Conservation (phyloP, 2,888 invertebrate species). For the Epinotia ramella region DNA sequence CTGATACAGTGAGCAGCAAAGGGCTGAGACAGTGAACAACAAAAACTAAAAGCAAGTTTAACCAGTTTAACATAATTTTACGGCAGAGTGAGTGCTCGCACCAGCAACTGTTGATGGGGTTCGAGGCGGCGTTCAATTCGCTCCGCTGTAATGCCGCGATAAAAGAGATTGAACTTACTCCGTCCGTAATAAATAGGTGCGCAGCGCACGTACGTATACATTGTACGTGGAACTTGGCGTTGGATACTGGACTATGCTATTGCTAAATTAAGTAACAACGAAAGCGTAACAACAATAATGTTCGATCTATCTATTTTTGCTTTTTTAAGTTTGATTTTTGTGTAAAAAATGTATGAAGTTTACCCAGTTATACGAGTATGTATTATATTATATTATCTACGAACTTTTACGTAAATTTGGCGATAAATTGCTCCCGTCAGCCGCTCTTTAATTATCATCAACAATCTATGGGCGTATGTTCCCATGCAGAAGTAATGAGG, state of each 20-base stretch:
- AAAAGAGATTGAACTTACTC: slow-evolving; percentile 82
- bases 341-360: not conserved
- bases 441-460: not conserved
- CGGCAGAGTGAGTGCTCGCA: slow-evolving; percentile 71
- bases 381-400: too few species aligned
- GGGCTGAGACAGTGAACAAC: slow-evolving; percentile 58
- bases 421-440: not conserved
- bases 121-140: slow-evolving; percentile 73
- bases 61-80: slow-evolving; percentile 79
- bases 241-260: slow-evolving; percentile 25
- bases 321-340: too few species aligned
- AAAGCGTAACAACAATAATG: slow-evolving; percentile 8
- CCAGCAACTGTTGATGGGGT: slow-evolving; percentile 67
- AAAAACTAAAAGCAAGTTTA: slow-evolving; percentile 68
- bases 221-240: slow-evolving; percentile 21
- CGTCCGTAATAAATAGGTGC: slow-evolving; percentile 72
- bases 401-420: too few species aligned
- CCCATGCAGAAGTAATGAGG: not conserved
- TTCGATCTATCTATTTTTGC: not conserved
- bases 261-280: slow-evolving; percentile 9
- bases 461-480: not conserved
- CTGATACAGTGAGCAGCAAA: too few species aligned
- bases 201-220: slow-evolving; percentile 41
- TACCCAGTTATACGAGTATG: not conserved
- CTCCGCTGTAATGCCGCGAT: slow-evolving; percentile 76